Evolutionary conservation across 2,888 invertebrate genomes (phyloP).

Genomic region (Amphipoea lucens): DNA sequence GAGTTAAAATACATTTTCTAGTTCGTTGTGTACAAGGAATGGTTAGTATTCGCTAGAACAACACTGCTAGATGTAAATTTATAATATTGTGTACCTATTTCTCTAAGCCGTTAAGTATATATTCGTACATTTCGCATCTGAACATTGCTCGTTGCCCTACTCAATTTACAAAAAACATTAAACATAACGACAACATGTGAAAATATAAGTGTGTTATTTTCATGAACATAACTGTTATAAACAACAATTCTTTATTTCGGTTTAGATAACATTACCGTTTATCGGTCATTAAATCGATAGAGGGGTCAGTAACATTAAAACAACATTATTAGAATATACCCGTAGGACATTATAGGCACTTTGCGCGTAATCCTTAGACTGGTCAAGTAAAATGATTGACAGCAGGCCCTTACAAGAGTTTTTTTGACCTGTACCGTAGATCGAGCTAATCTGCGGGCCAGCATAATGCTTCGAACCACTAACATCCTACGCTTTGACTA

Average conservation of each 20-base stretch:
- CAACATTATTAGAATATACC: neutral
- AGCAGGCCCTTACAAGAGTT: neutral
- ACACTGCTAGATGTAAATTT: neutral
- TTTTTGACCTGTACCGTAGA: neutral
- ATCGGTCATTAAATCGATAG: neutral
- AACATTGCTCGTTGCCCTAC: neutral
- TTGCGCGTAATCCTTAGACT: neutral
- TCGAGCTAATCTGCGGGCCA: neutral
- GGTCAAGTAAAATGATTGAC: constrained; percentile 2
- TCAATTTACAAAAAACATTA: constrained; percentile 2
- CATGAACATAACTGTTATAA: constrained; percentile 1
- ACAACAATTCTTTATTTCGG: neutral
- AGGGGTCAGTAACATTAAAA: constrained; percentile 6
- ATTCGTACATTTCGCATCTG: neutral
- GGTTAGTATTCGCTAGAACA: neutral
- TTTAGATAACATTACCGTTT: no score
- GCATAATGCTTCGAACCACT: constrained; percentile 2
- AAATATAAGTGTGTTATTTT: constrained; percentile 3
- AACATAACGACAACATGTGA: neutral
- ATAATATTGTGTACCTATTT: neutral
- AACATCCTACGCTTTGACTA: neutral
- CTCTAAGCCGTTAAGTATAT: no score
- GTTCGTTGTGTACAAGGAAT: constrained; percentile 2
- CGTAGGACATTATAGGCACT: no score
- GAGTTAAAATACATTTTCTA: neutral